These are phyloP conservation scores for Amblyraja radiata DNA, from an alignment of 2,797 vertebrate genomes.

Conservation along the genomic window DNA sequence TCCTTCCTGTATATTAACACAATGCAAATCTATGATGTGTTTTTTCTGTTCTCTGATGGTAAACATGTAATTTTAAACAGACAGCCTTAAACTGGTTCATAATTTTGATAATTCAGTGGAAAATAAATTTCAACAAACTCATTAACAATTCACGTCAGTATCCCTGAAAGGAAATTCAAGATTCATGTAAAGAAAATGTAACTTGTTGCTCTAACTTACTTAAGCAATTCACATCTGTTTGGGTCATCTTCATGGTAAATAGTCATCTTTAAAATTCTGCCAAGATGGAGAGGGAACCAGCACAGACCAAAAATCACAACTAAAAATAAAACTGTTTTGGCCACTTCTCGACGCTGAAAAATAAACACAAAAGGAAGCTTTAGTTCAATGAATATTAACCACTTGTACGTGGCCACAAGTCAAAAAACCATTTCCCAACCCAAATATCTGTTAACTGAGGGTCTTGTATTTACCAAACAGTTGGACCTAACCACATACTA, in stretches of 20 bases:
- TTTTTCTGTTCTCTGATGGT: background rate
- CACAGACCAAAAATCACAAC: constrained; percentile 95
- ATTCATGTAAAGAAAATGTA: background rate
- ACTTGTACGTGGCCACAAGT: background rate
- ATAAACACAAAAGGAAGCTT: constrained; percentile 13
- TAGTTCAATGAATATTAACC: background rate
- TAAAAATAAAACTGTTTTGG: constrained; percentile 93
- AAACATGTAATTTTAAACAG: background rate
- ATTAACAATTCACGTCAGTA: background rate
- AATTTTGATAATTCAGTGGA: background rate
- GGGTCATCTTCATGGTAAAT: constrained; percentile 61
- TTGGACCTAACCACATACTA: background rate
- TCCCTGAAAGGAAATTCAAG: background rate
- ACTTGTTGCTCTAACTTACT: constrained; percentile 50
- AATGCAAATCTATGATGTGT: background rate
- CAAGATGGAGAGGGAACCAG: constrained; percentile 93
- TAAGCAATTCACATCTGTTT: constrained; percentile 77
- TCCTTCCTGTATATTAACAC: background rate
- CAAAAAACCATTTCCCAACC: background rate
- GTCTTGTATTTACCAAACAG: background rate
- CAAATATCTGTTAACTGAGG: background rate
- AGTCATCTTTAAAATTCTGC: constrained; percentile 80
- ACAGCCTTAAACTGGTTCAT: background rate
- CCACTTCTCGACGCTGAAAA: constrained; percentile 88
- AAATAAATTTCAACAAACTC: background rate